phyloP scores from a whole-genome alignment of 2,888 invertebrate genomes.

The Harpagoxenus sublaevis region DNA sequence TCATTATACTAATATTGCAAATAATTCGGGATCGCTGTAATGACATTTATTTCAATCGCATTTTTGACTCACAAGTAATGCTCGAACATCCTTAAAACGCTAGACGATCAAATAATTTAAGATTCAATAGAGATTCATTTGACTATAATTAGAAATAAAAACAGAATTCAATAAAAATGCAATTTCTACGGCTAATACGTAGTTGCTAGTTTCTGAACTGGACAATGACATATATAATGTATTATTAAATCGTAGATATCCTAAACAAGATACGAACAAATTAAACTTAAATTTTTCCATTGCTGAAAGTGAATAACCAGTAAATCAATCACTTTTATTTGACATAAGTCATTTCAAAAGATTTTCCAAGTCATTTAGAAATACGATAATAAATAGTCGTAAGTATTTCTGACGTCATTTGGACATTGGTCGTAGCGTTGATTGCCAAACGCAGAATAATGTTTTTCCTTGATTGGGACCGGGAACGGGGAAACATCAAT shows the following conservation, averaged over 20 bases:
- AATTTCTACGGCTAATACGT: neutral
- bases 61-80: no score
- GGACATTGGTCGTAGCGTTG: neutral
- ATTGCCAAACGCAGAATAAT: neutral
- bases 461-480: neutral
- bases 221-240: neutral
- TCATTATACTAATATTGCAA: no score
- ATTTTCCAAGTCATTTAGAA: neutral
- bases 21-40: no score
- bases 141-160: neutral
- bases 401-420: neutral
- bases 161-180: neutral
- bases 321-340: neutral
- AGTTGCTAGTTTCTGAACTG: neutral
- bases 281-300: neutral
- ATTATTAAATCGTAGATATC: neutral
- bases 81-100: no score
- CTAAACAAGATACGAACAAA: neutral
- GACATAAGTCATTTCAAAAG: neutral
- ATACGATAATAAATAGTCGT: neutral
- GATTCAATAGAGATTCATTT: neutral
- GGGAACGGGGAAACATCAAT: constrained; percentile 12
- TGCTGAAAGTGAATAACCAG: no score
- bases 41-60: no score
- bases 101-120: neutral